Conservation (phyloP, 2,113 vertebrate genomes). For the Ovibos moschatus region DNA sequence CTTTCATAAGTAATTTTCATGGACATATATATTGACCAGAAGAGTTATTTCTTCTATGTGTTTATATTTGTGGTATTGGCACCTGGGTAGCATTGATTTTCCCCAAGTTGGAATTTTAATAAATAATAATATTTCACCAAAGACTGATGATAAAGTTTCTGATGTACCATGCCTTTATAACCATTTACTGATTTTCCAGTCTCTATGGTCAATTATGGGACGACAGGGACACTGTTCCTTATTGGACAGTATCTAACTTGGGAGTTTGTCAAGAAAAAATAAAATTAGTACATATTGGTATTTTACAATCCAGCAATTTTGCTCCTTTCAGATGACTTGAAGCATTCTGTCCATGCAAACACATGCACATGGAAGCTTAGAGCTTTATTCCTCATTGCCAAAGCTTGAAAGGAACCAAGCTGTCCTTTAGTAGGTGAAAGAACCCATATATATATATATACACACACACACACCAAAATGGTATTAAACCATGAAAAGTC, state of each 20-base stretch:
- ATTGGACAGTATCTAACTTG: background rate
- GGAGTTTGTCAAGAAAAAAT: background rate
- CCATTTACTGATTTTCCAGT: background rate
- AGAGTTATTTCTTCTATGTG: no score
- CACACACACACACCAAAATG: background rate
- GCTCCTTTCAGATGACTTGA: background rate
- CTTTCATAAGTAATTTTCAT: background rate
- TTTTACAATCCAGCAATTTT: background rate
- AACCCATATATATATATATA: background rate
- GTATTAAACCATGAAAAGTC: background rate
- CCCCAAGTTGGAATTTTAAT: background rate
- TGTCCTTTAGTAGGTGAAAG: background rate
- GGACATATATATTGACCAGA: no score
- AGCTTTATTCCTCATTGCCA: background rate
- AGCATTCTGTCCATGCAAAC: background rate
- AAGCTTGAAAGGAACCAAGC: background rate
- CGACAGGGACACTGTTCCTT: background rate
- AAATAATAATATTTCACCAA: background rate
- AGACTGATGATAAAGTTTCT: background rate
- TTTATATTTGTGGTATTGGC: background rate
- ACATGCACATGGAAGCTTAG: background rate
- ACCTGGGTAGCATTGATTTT: background rate
- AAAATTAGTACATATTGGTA: background rate
- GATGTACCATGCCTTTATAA: accelerated
- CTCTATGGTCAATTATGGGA: background rate